Evolutionary conservation across 2,888 invertebrate species (phyloP).

Genomic region (Thelaira solivaga): DNA sequence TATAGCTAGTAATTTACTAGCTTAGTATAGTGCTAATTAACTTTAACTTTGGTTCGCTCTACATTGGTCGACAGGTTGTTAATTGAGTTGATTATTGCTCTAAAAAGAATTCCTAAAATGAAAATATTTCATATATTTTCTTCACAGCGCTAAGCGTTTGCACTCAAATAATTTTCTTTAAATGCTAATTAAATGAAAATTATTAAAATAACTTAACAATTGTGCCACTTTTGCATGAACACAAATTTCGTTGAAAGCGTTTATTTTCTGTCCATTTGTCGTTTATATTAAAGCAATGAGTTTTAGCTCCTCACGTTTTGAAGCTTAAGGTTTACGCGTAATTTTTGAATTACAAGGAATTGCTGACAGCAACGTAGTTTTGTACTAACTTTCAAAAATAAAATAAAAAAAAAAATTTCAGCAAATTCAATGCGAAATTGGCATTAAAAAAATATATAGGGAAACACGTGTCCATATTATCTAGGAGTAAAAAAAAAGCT

Average conservation of each 20-base stretch:
- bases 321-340: conserved; percentile 61
- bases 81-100: not conserved
- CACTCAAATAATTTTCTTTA: not conserved
- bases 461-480: conserved; percentile 43
- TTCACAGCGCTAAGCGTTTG: too few species aligned
- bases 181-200: not conserved
- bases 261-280: conserved; percentile 29
- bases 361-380: conserved; percentile 55
- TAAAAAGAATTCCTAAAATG: not conserved
- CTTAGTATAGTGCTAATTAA: conserved; percentile 59
- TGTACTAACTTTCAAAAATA: not conserved
- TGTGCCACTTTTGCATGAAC: not conserved
- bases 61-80: not conserved
- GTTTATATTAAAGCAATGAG: conserved; percentile 32
- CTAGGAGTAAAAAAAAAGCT: conserved; percentile 13
- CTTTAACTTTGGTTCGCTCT: conserved; percentile 23
- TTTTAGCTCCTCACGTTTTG: conserved; percentile 57
- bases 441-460: conserved; percentile 25
- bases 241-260: not conserved
- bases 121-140: not conserved
- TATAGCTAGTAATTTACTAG: conserved; percentile 58
- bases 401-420: conserved; percentile 2
- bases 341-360: conserved; percentile 57
- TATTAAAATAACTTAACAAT: conserved; percentile 3
- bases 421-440: conserved; percentile 10